These are phyloP conservation scores for Drosophila pseudotakahashii DNA, from an alignment of 2,888 invertebrate genomes.

Conservation along the genomic window DNA sequence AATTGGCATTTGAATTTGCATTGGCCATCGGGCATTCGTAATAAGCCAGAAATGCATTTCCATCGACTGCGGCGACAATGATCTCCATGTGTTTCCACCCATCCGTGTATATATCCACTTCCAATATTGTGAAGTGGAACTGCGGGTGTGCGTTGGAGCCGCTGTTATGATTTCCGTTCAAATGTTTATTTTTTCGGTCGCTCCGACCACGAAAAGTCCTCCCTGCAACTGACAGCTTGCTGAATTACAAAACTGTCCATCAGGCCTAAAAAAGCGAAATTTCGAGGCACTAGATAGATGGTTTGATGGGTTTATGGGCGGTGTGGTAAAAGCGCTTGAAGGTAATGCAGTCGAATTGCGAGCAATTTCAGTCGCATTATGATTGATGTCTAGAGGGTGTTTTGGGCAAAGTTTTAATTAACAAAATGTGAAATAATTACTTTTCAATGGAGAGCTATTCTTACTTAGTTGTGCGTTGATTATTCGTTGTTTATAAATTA, in stretches of 20 bases:
- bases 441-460: not conserved
- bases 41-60: constrained; percentile 32
- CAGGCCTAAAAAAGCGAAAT: not conserved
- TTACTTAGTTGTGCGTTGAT: not conserved
- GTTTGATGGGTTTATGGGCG: not conserved
- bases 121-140: constrained; percentile 24
- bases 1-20: constrained; percentile 35
- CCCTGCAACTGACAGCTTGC: constrained; percentile 25
- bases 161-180: constrained; percentile 29
- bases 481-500: too few species aligned
- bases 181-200: not conserved
- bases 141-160: constrained; percentile 7
- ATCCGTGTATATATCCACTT: not conserved
- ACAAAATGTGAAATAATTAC: not conserved
- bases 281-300: not conserved
- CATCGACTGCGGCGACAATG: constrained; percentile 40
- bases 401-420: not conserved
- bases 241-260: constrained; percentile 17
- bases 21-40: constrained; percentile 29
- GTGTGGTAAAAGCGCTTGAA: not conserved
- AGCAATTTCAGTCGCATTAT: not conserved
- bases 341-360: constrained; percentile 1
- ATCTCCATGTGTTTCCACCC: constrained; percentile 28
- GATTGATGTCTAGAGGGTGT: not conserved
- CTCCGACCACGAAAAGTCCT: not conserved